Base-by-base conservation (phyloP, 2,888 invertebrate genomes). In the Ectobius pallidus region DNA sequence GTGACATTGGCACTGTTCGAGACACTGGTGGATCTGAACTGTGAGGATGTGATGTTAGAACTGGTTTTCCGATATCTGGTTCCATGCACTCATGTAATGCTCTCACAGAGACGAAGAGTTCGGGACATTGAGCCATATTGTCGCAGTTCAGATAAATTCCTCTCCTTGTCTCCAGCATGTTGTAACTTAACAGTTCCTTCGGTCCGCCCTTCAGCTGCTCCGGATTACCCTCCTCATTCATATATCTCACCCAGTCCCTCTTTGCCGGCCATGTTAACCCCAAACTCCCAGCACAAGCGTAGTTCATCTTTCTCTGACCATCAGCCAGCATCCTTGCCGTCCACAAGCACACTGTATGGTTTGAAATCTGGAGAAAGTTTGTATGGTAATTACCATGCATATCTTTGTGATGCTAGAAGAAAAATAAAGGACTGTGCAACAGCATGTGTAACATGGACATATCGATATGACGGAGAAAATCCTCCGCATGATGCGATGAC, bases 41-140 rank as follows among this genome's bases (percentile, higher is more conserved):
- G 96, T 84, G 99, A 99, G 83, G 99, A 99, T 82, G 90, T 98
- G 61, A 95, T 99, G 94, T 85, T 96, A 78, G 96, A 97, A 80
- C 85, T 98, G 65, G 89, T 96, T 62, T 90, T 95, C 80, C 94
- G 94, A 80, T 91, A 96, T 81, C 86, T 98, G 76, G 87, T 91
- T 78, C 92, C 93, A 0, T 92, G 93, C 79, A 88, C 90, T 20
- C 94, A 94, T 83, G 88, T 94, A 27, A 90, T 92, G 90, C 86
- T 92, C 71, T 92, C 93, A n/a, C 93, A 94, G 83, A 86, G 91
- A 73, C 86, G 89, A 77, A 87, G 90, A 78, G 85, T 92, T 69
- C 86, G 89, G 75, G 90, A 91, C 79, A 83, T 91, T 65, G 93
- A 94, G 83, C 87, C 91, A 0, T 91, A 91, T 79, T 87, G 90